Evolutionary conservation across 1,140 invertebrate species (phyloP).

Genomic region (Mamestra configurata): DNA sequence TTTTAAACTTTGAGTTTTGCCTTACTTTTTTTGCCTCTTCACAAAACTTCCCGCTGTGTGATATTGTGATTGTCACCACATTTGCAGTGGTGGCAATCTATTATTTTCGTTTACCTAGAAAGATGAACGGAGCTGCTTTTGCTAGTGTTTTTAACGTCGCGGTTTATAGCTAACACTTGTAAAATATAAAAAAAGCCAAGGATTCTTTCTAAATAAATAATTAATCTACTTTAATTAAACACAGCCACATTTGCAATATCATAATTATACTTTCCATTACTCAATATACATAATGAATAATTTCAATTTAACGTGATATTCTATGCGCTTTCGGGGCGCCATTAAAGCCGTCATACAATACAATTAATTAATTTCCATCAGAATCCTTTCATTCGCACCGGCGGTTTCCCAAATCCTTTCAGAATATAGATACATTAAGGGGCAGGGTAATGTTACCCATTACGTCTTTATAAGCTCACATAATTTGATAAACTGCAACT

Average conservation of each 20-base stretch:
- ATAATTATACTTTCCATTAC: not conserved
- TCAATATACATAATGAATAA: not conserved
- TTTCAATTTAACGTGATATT: not conserved
- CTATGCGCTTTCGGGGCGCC: not conserved
- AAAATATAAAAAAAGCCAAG: too few species aligned
- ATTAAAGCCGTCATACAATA: conserved; percentile 14
- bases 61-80: not conserved
- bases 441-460: not conserved
- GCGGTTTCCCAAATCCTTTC: not conserved
- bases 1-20: not conserved
- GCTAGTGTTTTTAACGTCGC: too few species aligned
- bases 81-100: too few species aligned
- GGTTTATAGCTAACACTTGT: too few species aligned
- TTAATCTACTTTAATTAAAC: too few species aligned
- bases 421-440: not conserved
- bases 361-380: conserved; percentile 35
- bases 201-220: too few species aligned
- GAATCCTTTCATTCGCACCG: conserved; percentile 14
- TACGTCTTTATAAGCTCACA: conserved; percentile 8
- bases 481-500: conserved; percentile 31
- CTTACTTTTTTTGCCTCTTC: not conserved
- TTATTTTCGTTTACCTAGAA: too few species aligned
- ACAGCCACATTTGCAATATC: not conserved
- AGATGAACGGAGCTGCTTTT: too few species aligned
- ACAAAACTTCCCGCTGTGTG: not conserved